phyloP scores from a whole-genome alignment of 2,113 vertebrate species.

The Anarhynchus alexandrinus region DNA sequence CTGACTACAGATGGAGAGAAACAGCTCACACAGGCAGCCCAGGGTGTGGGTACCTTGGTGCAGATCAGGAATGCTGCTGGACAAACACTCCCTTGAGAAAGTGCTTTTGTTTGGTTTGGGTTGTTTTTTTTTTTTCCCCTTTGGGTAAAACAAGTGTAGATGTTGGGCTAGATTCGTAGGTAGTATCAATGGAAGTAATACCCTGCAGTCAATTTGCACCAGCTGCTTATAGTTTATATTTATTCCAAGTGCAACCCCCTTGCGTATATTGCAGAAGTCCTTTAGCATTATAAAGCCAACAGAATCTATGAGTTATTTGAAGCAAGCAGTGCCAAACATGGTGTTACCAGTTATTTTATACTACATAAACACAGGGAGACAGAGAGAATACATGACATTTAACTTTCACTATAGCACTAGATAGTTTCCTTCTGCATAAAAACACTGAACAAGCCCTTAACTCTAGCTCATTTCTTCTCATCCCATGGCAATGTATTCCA shows the following conservation, averaged over 20 bases:
- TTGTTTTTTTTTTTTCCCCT: background rate
- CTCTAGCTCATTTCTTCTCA: background rate
- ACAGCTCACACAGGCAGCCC: background rate
- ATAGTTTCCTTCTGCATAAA: background rate
- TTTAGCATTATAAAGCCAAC: background rate
- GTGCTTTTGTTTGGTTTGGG: background rate
- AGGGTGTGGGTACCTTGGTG: constrained; percentile 23
- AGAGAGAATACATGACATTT: background rate
- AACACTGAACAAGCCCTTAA: background rate
- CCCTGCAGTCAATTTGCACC: background rate
- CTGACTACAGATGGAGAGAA: background rate
- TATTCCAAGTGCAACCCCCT: background rate
- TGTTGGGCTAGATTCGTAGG: background rate
- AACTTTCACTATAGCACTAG: background rate
- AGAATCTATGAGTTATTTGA: background rate
- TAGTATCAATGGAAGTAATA: background rate
- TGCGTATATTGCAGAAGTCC: background rate
- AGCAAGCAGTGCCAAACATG: background rate
- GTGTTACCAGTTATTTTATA: background rate
- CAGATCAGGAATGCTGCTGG: constrained; percentile 66
- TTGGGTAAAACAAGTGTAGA: background rate
- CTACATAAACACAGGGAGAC: background rate
- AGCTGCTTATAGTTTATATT: background rate
- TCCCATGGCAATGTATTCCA: background rate
- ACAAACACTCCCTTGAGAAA: constrained; percentile 66